A percentile compares a stretch with the other conserved stretches of the same genome.
Evolutionary conservation across 2,113 vertebrate genomes (phyloP).

Genomic region (Megalops atlanticus): DNA sequence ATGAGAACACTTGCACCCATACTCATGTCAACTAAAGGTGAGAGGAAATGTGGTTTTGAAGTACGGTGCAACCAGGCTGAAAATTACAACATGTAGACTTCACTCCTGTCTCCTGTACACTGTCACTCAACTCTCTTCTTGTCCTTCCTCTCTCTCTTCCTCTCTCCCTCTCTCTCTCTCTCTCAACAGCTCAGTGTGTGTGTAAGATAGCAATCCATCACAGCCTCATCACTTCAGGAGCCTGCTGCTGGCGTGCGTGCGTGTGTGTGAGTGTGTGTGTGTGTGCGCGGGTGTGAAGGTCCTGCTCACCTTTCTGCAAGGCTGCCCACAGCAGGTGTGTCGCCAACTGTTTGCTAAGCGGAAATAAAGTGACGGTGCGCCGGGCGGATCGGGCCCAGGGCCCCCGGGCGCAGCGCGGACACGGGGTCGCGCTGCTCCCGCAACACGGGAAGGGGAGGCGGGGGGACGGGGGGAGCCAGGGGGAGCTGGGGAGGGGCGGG

Average conservation of each 20-base stretch:
- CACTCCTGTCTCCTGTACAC: not conserved
- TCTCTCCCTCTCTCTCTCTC: not conserved
- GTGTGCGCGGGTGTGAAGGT: slow-evolving; percentile 23
- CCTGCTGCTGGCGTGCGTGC: not conserved
- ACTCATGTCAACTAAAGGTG: no score
- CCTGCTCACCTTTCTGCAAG: slow-evolving; percentile 39
- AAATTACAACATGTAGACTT: no score
- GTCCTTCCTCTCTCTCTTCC: not conserved
- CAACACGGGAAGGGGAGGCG: not conserved
- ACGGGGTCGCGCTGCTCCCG: not conserved
- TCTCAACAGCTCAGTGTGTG: not conserved
- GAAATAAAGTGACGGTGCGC: not conserved
- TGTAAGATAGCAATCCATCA: slow-evolving; percentile 27
- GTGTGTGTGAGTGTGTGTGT: not conserved
- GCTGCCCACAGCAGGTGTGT: slow-evolving; percentile 34
- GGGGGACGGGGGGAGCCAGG: not conserved
- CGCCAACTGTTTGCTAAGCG: slow-evolving; percentile 33
- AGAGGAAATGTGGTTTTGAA: no score
- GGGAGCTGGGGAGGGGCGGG: not conserved
- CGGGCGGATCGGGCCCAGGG: not conserved
- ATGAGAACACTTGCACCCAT: no score
- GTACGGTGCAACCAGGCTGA: no score
- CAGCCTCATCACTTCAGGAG: slow-evolving; percentile 9
- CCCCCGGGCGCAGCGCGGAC: not conserved
- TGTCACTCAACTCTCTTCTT: not conserved